Percentiles rank a stretch among this genome's conserved stretches.
phyloP scores from a whole-genome alignment of 2,888 invertebrate species.

The Nesidiocoris tenuis region DNA sequence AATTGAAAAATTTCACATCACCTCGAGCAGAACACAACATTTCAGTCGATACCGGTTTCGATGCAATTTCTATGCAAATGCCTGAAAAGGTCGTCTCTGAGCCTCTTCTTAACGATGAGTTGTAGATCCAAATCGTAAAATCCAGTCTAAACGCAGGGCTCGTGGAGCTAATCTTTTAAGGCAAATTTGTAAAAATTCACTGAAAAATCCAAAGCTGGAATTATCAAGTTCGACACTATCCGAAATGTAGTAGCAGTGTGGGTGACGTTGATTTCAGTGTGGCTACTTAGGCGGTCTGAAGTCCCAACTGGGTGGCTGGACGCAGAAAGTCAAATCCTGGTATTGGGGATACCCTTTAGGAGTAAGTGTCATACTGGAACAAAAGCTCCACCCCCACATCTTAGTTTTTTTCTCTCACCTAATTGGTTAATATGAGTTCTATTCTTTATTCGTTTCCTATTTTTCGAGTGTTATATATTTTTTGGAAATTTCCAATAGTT shows the following conservation, averaged over 20 bases:
- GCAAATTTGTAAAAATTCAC: too few species aligned
- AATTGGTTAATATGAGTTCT: background rate
- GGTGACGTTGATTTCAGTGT: conserved; percentile 61
- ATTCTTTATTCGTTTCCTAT: conserved; percentile 4
- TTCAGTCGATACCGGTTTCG: too few species aligned
- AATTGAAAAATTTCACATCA: too few species aligned
- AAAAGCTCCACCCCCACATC: conserved; percentile 36
- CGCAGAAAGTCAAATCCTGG: conserved; percentile 95
- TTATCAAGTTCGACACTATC: too few species aligned
- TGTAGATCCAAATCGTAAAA: too few species aligned
- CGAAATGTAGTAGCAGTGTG: conserved; percentile 41
- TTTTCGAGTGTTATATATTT: conserved; percentile 15
- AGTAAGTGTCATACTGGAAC: conserved; percentile 56
- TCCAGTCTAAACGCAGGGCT: too few species aligned
- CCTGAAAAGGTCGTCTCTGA: too few species aligned
- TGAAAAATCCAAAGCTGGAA: too few species aligned
- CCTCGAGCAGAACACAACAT: too few species aligned
- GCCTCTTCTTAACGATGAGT: too few species aligned
- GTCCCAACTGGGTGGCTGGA: conserved; percentile 92
- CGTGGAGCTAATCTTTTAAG: too few species aligned
- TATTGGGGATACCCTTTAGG: conserved; percentile 96
- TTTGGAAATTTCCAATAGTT: conserved; percentile 26
- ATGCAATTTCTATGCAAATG: too few species aligned
- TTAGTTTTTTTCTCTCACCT: conserved; percentile 23
- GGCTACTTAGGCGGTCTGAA: conserved; percentile 91